phyloP scores from a whole-genome alignment of 2,888 invertebrate species.

The Melikaiella ostensackeni region DNA sequence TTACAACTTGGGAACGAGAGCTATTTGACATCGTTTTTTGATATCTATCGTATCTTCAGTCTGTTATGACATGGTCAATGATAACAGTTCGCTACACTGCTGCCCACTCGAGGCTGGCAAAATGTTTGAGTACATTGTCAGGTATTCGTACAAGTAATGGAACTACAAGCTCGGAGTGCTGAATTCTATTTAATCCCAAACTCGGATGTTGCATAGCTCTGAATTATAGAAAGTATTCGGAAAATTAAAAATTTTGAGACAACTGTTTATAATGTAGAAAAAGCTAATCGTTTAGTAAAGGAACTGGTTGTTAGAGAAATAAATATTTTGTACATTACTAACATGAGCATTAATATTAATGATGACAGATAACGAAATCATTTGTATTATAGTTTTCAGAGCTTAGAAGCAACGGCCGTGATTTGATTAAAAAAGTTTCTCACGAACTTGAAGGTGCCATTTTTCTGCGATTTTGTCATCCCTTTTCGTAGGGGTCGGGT shows the following conservation, averaged over 20 bases:
- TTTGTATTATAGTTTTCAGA: neutral
- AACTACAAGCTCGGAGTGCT: neutral
- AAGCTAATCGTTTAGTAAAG: too few species aligned
- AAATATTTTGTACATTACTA: too few species aligned
- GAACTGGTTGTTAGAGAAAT: too few species aligned
- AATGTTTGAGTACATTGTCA: slow-evolving; percentile 48
- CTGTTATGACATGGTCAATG: slow-evolving; percentile 73
- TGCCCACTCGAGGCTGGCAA: slow-evolving; percentile 73
- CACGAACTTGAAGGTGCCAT: slow-evolving; percentile 8
- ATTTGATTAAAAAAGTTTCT: slow-evolving; percentile 1
- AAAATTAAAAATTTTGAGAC: neutral
- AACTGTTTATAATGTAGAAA: too few species aligned
- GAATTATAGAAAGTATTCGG: neutral
- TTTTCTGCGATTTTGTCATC: slow-evolving; percentile 67
- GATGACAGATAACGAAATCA: too few species aligned
- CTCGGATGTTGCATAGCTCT: neutral
- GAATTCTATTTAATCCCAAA: neutral
- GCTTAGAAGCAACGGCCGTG: neutral
- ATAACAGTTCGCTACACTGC: slow-evolving; percentile 71
- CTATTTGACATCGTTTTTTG: slow-evolving; percentile 38
- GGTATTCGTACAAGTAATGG: slow-evolving; percentile 14
- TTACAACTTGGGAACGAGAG: slow-evolving; percentile 18
- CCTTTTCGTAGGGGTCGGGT: slow-evolving; percentile 77
- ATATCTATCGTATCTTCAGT: slow-evolving; percentile 47
- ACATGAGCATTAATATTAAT: too few species aligned